Evolutionary conservation across 2,888 invertebrate genomes (phyloP), one percentile per base, ranked within the genome.

Genomic region (Lacanobia oleracea): DNA sequence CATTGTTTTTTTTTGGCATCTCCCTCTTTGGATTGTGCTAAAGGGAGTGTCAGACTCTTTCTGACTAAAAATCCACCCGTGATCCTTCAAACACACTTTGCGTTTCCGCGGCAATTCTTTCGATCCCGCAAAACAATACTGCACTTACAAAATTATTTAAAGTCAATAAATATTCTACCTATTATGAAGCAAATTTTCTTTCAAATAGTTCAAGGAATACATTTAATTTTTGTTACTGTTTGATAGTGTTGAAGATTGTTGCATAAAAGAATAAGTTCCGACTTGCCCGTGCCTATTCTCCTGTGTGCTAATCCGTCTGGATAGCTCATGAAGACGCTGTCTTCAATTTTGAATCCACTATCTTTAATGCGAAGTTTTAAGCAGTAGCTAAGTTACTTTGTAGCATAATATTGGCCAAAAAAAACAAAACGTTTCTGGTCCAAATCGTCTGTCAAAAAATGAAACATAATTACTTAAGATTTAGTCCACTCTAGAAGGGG

Each of bases 291-390:
- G 78, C 45, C 65, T 71, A 63, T 50, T 81, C 77, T 62, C 1
- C 78, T 82, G 61, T 63, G 71, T 59, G 57, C 18, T 81, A 66
- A 81, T 77, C 71, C 21, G 82, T 81, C 78, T 77, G 71, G 62
- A 69, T 59, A 54, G 48, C 77, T 65, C 48, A 48, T 57, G 27
- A 54, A 81, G 69, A 63, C 37, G 27, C 21, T 50, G 48, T 37
- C 57, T 62, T 81, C 12, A 75, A 81, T 81, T 64, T 64, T 37
- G 10, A 66, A 45, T 53, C 16, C 12, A 0, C 21, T 43, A 16
- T 37, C 51, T 53, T 51, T 50, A 60, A 33, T 37, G 16, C 1
- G 2, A 69, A 33, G 43, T 45, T 64, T 56, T 33, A 59, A 48
- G 14, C 18, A n/a, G 14, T 43, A 4, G 27, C 12, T 50, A 10